phyloP scores from a whole-genome alignment of 2,797 vertebrate species.

The Fratercula arctica region DNA sequence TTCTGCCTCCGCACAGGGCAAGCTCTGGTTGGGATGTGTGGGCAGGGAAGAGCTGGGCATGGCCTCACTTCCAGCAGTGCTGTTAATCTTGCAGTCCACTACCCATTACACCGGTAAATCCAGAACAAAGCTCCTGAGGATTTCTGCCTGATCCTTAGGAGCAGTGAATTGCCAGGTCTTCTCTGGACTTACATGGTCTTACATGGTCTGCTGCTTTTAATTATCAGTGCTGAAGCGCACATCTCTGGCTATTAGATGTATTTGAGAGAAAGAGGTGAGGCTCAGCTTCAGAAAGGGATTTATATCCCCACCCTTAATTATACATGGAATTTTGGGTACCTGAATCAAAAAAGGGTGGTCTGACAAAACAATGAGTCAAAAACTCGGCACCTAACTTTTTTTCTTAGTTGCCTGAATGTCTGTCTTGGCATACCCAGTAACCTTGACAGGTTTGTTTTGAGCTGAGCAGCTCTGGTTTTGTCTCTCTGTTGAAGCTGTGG shows the following conservation, averaged over 20 bases:
- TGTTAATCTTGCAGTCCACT: neutral
- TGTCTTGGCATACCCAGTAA: neutral
- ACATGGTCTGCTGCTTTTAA: neutral
- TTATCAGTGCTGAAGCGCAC: neutral
- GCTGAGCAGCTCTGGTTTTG: neutral
- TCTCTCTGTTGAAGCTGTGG: neutral
- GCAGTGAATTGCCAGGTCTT: neutral
- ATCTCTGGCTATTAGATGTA: neutral
- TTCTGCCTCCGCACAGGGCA: neutral
- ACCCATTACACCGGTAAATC: neutral
- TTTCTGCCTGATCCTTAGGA: neutral
- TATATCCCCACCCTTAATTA: neutral
- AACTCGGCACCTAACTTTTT: neutral
- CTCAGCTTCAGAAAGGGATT: neutral
- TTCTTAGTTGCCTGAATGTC: neutral
- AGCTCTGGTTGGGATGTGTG: neutral
- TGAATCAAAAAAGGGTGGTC: neutral
- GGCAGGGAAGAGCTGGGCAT: neutral
- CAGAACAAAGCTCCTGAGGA: neutral
- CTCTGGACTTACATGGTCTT: neutral
- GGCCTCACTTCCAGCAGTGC: neutral
- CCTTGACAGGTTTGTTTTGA: neutral
- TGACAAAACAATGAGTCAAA: neutral
- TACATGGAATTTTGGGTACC: neutral
- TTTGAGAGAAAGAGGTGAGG: neutral